Evolutionary conservation across 2,888 invertebrate genomes (phyloP).

Genomic region (Perdita meconis): DNA sequence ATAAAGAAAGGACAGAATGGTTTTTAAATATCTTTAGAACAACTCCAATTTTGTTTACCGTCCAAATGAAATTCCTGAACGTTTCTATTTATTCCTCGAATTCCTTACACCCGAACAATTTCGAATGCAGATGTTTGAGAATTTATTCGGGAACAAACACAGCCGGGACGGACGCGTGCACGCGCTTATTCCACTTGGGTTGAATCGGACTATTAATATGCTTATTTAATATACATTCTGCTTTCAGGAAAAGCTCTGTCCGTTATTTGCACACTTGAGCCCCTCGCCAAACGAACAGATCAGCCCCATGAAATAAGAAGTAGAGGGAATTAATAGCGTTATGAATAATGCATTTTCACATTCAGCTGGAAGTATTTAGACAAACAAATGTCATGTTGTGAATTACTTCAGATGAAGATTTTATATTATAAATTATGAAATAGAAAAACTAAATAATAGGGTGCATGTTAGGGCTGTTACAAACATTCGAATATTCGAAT

Average conservation of each 20-base stretch:
- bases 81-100: constrained; percentile 24
- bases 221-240: constrained; percentile 2
- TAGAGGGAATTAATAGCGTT: too few relatives aligned
- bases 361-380: too few relatives aligned
- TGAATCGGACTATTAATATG: constrained; percentile 1
- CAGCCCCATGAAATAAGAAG: too few relatives aligned
- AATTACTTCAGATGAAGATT: too few relatives aligned
- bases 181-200: constrained; percentile 1
- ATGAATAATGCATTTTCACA: too few relatives aligned
- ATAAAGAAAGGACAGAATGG: not conserved
- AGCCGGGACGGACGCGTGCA: not conserved
- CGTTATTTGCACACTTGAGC: constrained; percentile 9
- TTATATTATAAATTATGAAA: too few relatives aligned
- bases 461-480: too few relatives aligned
- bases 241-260: not conserved
- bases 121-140: constrained; percentile 21
- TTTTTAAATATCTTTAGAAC: not conserved
- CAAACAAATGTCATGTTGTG: too few relatives aligned
- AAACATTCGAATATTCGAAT: too few relatives aligned
- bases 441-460: too few relatives aligned
- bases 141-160: constrained; percentile 17
- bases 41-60: constrained; percentile 4
- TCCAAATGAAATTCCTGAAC: constrained; percentile 12
- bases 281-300: too few relatives aligned
- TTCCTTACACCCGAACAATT: constrained; percentile 26